Percentiles rank a stretch among this genome's conserved stretches.
These are phyloP conservation scores for Drosophila austrosaltans DNA, from an alignment of 2,888 invertebrate genomes.

Conservation along the genomic window DNA sequence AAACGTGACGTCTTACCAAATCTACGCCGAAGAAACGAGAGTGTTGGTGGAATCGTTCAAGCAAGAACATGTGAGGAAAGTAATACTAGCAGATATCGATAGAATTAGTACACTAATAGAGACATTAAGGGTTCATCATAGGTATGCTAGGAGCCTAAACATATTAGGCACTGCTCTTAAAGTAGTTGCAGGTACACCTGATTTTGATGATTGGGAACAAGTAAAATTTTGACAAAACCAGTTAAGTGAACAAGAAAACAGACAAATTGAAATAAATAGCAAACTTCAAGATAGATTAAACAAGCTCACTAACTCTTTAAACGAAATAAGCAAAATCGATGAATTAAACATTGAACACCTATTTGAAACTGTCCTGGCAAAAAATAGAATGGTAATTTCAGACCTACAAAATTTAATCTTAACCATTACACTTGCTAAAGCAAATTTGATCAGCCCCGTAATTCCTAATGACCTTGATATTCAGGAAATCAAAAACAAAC, in stretches of 20 bases:
- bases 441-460: too few species aligned
- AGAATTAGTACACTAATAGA: too few species aligned
- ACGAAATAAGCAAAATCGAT: background rate
- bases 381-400: constrained; percentile 4
- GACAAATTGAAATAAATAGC: constrained; percentile 16
- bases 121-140: too few species aligned
- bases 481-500: too few species aligned
- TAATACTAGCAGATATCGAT: too few species aligned
- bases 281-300: constrained; percentile 18
- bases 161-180: constrained; percentile 7
- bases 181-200: background rate
- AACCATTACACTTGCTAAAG: too few species aligned
- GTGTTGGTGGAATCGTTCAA: too few species aligned
- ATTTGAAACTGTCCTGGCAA: background rate
- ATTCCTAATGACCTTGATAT: too few species aligned
- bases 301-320: too few species aligned
- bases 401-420: too few species aligned
- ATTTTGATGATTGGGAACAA: constrained; percentile 5
- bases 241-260: background rate
- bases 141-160: constrained; percentile 5
- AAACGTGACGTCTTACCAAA: too few species aligned
- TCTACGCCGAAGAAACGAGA: constrained; percentile 16
- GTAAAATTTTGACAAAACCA: background rate
- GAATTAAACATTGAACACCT: background rate
- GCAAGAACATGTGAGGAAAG: too few species aligned